Base-by-base conservation (phyloP, 2,113 vertebrate species). In the Misgurnus mizolepis region DNA sequence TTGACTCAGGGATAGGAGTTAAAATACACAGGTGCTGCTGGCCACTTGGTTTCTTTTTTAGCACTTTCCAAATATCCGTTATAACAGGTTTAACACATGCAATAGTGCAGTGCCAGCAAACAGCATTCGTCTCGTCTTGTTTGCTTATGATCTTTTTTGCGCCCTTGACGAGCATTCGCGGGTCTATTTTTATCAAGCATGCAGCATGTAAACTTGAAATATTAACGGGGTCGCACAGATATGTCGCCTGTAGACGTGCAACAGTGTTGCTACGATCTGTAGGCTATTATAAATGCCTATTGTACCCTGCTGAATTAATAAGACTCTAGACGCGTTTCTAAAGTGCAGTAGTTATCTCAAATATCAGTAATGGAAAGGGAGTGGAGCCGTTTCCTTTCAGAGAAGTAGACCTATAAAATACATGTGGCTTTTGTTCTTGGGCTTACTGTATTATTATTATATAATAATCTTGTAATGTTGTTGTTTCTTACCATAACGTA, bases 11-110 rank as follows among this genome's bases (percentile, higher is more conserved):
- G 34, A 60, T 88, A 87, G 64, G 56, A 79, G 15, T 79, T 70
- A 80, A 83, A 85, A 56, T 74, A 65, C 87, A 85, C 88, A 92
- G 87, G 89, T 92, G 91, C 89, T 92, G 91, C 72, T 47, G 60
- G 40, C 11, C 49, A 41, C 50, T 47, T 80, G 49, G 7, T 50
- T 64, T 27, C 14, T 47, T 50, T 64, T 68, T 56, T 62, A 17
- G 39, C 45, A 73, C 22, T 74, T 77, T 66, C 78, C 41, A 7
- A 22, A 53, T 62, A 61, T 49, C 40, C 11, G 2, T 73, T 58
- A n/a, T 58, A 53, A 6, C 55, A 58, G 17, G 55, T 58, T 73
- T 60, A 60, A 60, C 40, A n/a, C 4, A 8, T 18, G n/a, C 5
- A 58, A 17, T 9, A 4, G 17, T 8, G 70, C 55, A 6, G 5